phyloP scores from a whole-genome alignment of 2,113 vertebrate genomes.

The Mus musculus region DNA sequence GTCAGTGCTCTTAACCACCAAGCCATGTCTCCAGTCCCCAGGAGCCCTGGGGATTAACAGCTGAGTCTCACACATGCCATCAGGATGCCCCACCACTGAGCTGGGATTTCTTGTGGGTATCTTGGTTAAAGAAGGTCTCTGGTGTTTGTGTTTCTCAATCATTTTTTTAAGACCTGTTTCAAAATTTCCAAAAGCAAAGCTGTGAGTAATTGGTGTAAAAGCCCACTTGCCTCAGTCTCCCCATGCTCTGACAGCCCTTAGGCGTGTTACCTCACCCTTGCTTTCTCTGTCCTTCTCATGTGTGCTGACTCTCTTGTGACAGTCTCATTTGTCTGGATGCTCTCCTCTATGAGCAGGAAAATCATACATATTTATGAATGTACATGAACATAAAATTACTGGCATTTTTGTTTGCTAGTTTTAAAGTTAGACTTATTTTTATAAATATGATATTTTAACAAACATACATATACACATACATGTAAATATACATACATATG shows the following conservation, averaged over 20 bases:
- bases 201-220: background rate
- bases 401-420: slow-evolving; percentile 17
- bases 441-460: background rate
- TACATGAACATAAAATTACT: background rate
- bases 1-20: too few species aligned
- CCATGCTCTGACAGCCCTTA: background rate
- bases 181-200: slow-evolving; percentile 7
- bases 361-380: background rate
- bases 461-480: background rate
- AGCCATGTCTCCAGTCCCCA: too few species aligned
- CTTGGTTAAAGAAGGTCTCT: background rate
- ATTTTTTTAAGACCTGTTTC: background rate
- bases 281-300: background rate
- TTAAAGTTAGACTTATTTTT: slow-evolving; percentile 46
- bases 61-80: background rate
- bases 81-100: background rate
- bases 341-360: background rate
- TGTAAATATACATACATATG: background rate
- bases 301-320: background rate
- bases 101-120: background rate
- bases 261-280: background rate
- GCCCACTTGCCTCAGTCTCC: background rate
- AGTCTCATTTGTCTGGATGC: background rate
- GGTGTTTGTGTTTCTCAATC: background rate
- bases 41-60: background rate